Evolutionary conservation across 2,888 invertebrate genomes (phyloP).

Genomic region (Hypena proboscidalis): DNA sequence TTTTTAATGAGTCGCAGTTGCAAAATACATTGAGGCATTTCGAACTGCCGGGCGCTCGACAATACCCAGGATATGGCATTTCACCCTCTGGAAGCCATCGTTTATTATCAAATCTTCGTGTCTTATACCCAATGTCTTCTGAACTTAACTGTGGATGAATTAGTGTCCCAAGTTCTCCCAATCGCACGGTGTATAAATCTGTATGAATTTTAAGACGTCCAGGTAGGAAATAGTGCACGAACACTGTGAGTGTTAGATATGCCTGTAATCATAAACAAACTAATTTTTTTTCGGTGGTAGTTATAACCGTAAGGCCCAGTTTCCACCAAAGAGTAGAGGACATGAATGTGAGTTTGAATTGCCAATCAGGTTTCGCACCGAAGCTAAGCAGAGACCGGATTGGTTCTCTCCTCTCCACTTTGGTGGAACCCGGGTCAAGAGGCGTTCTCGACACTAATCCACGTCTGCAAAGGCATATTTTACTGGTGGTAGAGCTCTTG

Average conservation of each 20-base stretch:
- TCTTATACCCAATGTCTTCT: slow-evolving; percentile 31
- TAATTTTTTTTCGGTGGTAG: no score
- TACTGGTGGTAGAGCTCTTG: no score
- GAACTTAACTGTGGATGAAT: slow-evolving; percentile 21
- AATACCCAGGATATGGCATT: slow-evolving; percentile 74
- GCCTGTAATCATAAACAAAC: slow-evolving; percentile 50
- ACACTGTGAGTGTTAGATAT: slow-evolving; percentile 54
- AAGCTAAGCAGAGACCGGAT: no score
- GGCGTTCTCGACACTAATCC: no score
- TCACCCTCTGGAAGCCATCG: slow-evolving; percentile 64
- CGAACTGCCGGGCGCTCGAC: slow-evolving; percentile 63
- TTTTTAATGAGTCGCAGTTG: slow-evolving; percentile 59
- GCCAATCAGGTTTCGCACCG: no score
- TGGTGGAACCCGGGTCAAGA: no score
- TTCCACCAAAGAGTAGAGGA: no score
- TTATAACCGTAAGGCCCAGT: no score
- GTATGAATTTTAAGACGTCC: slow-evolving; percentile 59
- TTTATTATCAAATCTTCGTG: slow-evolving; percentile 31
- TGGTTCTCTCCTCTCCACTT: no score
- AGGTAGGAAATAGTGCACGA: slow-evolving; percentile 61
- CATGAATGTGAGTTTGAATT: no score
- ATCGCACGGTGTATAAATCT: slow-evolving; percentile 35
- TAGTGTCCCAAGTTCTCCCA: slow-evolving; percentile 38
- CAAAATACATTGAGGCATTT: slow-evolving; percentile 63
- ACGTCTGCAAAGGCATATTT: no score